Base-by-base conservation (phyloP, 2,888 invertebrate species). In the Agrilus mali region DNA sequence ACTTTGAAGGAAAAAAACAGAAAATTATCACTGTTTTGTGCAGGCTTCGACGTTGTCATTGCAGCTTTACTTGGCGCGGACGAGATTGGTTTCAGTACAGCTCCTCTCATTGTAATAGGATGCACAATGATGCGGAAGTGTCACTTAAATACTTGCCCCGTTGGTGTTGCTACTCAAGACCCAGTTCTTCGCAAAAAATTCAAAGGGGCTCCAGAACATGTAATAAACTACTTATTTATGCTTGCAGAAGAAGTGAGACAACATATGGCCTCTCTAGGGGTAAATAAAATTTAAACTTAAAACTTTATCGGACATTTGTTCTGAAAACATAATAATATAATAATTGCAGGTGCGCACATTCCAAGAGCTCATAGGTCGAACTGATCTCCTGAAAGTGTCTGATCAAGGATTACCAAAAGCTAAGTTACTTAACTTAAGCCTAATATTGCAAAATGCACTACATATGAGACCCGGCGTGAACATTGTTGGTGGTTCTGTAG, bases 41-140 rank as follows among this genome's bases (percentile, higher is more conserved):
- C 51, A 75, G 79, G 95, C 17, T 92, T 93, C 62, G 98, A 98
- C 70, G 90, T 98, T 20, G 79, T 95, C 55, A 88, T 97, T 17
- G 97, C 95, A 2, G 96, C 94, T 0, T 64, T 96, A 35, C 72
- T 98, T 33, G 98, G 98, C 17, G 98, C 98, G 7, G 98, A 98
- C 65, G 98, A 98, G 68, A 90, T 96, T 64, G 98, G 96, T 16
- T 93, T 98, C 71, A 95, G 95, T 63, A 98, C 98, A 1, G 97
- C 96, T 3, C 97, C 98, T 0, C 74, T 98, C 41, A 96, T 98
- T 59, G 94, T 89, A 2, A 80, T 98, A 68, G 98, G 98, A 4
- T 98, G 98, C 62, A 98, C 96, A 1, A 98, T 98, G 98, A 98
- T 98, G 98, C 77, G 98, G 45, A 98, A 98, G 66, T 98, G 98